These are phyloP conservation scores for Endomychus coccineus DNA, from an alignment of 2,888 invertebrate genomes.

Conservation along the genomic window DNA sequence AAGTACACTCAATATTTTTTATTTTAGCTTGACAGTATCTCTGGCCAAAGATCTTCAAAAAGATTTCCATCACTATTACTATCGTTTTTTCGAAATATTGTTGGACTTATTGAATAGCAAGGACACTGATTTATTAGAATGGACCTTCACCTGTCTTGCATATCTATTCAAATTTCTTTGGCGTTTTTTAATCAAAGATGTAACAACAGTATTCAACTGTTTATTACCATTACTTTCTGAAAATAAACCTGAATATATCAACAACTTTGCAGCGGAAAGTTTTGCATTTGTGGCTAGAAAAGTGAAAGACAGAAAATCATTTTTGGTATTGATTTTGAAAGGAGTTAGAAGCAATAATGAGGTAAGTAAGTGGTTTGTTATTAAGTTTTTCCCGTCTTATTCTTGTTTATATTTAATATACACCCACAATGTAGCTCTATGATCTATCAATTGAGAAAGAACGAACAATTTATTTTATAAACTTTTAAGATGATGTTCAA, in stretches of 20 bases:
- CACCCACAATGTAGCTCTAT: no score
- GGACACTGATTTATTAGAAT: conserved; percentile 79
- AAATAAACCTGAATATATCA: conserved; percentile 73
- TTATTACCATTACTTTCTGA: conserved; percentile 71
- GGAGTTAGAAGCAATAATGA: conserved; percentile 59
- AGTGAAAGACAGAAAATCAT: conserved; percentile 69
- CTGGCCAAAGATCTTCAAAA: conserved; percentile 79
- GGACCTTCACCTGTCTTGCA: conserved; percentile 78
- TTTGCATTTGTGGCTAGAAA: conserved; percentile 92
- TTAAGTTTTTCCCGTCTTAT: no score
- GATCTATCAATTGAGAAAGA: no score
- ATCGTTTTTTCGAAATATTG: conserved; percentile 64
- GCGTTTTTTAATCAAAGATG: conserved; percentile 72
- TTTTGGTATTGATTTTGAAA: conserved; percentile 62
- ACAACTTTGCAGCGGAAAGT: conserved; percentile 91
- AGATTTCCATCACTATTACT: conserved; percentile 84
- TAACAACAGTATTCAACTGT: conserved; percentile 62
- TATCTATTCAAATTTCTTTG: conserved; percentile 87
- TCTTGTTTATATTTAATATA: no score
- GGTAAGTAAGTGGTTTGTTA: conserved; percentile 53
- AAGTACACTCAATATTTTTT: conserved; percentile 21
- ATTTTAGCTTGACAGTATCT: conserved; percentile 69
- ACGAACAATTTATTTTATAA: no score
- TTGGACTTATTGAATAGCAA: conserved; percentile 65
- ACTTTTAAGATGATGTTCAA: no score